Base-by-base conservation (phyloP, 1,140 invertebrate genomes). In the Drosophila ficusphila region DNA sequence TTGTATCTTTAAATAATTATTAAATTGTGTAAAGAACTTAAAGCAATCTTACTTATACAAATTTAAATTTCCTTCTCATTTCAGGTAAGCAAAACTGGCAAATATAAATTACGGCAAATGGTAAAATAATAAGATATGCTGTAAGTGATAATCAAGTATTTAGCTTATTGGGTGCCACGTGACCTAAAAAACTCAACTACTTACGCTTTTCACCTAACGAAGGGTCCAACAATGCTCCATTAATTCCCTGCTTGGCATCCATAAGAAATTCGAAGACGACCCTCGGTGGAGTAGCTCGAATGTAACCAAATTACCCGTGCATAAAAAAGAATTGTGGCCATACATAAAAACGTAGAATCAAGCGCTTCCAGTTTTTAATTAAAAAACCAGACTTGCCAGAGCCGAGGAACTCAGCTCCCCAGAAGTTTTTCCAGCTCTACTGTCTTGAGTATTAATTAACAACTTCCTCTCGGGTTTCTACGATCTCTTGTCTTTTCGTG, bases 221-320 rank as follows among this genome's bases (percentile, higher is more conserved):
- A 38, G 31, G 52, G 62, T 53, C 53, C 44, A 27, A 52, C 44
- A 64, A 54, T 54, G 41, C 14, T 9, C 23, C 57, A 36, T 33
- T 47, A 62, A 53, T 42, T 69, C 21, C 14, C 34, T 7, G 1
- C n/a, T 33, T 51, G 8, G 12, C 9, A 16, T 21, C 44, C 4
- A 36, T 14, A 14, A 23, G 11, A 36, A 36, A 4, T 14, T 9
- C 23, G 11, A 4, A 42, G 21, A 18, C 74, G 68, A 81, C 68
- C 82, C 79, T 72, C 53, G 65, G 18, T 29, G 44, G 14, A 46
- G 48, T 64, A 61, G 61, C 79, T 71, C 60, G 21, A 65, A 77
- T 82, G 60, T 78, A 78, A 75, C 79, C 60, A 72, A 86, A 60
- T 86, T 76, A 75, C 76, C 68, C 65, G 73, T 38, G 71, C 79